phyloP scores from a whole-genome alignment of 2,888 invertebrate species.

The Himalopsyche anomala region DNA sequence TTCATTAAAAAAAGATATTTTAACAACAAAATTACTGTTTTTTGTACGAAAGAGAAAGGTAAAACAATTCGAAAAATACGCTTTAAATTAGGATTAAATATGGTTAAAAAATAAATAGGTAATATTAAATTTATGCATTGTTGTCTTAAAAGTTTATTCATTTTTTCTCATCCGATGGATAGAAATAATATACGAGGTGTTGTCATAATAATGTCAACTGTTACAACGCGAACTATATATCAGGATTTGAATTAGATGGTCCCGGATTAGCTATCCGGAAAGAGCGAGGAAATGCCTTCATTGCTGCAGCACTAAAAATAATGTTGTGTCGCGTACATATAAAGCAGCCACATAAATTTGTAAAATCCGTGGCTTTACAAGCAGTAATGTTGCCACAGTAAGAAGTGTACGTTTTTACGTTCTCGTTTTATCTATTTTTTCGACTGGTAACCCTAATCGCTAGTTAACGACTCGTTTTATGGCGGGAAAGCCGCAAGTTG shows the following conservation, averaged over 20 bases:
- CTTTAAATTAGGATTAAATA: too few relatives aligned
- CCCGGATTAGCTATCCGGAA: background rate
- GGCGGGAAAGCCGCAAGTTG: constrained; percentile 43
- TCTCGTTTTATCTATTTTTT: constrained; percentile 35
- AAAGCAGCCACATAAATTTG: constrained; percentile 14
- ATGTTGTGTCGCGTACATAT: background rate
- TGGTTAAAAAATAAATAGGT: too few relatives aligned
- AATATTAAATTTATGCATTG: too few relatives aligned
- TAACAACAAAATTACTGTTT: too few relatives aligned
- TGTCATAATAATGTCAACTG: too few relatives aligned
- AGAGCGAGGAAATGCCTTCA: constrained; percentile 1
- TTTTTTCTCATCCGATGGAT: too few relatives aligned
- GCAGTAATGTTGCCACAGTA: constrained; percentile 9
- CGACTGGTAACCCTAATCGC: constrained; percentile 49
- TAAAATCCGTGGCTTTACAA: constrained; percentile 22
- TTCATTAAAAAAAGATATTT: too few relatives aligned
- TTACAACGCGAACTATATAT: background rate
- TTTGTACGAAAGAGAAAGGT: too few relatives aligned
- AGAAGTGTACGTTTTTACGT: constrained; percentile 44
- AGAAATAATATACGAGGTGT: too few relatives aligned
- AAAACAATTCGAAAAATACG: too few relatives aligned
- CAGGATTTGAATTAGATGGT: background rate
- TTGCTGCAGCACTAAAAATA: constrained; percentile 16
- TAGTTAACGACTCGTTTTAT: constrained; percentile 51
- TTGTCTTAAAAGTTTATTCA: too few relatives aligned